Evolutionary conservation across 37 sponge, comb jelly and placozoan species (phyloP).

Genomic region (Halichondria panicea): DNA sequence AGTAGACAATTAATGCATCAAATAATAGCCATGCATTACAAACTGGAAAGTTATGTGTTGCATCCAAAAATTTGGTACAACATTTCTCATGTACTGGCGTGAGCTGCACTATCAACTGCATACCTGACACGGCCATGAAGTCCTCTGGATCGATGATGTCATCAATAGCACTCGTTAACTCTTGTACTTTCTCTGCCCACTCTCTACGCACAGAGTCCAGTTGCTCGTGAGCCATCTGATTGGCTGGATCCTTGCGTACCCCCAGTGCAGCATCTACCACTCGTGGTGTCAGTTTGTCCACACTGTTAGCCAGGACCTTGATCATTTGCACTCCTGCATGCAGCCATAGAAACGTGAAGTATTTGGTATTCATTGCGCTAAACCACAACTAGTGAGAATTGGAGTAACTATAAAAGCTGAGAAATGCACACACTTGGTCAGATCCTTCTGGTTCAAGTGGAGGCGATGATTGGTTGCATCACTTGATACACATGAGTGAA

Average conservation of each 20-base stretch:
- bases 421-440: background rate
- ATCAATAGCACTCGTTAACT: constrained; percentile 70
- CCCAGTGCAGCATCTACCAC: constrained; percentile 64
- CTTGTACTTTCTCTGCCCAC: constrained; percentile 74
- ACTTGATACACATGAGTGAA: constrained; percentile 37
- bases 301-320: constrained; percentile 35
- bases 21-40: background rate
- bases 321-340: constrained; percentile 38
- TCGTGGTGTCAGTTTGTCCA: constrained; percentile 64
- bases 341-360: too few species aligned
- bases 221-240: constrained; percentile 24
- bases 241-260: constrained; percentile 44
- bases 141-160: constrained; percentile 77
- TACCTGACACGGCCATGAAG: constrained; percentile 71
- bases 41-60: background rate
- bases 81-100: too few species aligned
- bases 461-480: constrained; percentile 75
- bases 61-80: too few species aligned
- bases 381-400: constrained; percentile 42
- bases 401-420: background rate
- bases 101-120: background rate
- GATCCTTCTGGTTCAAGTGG: constrained; percentile 92
- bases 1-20: background rate
- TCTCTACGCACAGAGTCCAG: constrained; percentile 55
- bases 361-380: constrained; percentile 1